Evolutionary conservation across 64 coral and sea anemone genomes (phyloP).

Genomic region (Pachyseris speciosa): DNA sequence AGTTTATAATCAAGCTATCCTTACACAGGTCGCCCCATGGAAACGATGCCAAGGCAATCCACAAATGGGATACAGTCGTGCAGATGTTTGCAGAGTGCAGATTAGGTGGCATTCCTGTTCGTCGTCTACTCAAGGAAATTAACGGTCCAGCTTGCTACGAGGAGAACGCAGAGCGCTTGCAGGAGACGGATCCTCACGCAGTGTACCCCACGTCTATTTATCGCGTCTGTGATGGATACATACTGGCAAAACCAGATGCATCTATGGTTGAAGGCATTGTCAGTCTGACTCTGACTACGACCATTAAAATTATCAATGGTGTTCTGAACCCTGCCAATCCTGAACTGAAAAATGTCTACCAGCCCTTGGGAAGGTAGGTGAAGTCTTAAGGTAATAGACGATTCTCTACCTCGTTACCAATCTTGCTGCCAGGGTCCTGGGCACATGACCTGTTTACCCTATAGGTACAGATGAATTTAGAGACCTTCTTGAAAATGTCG

Average conservation of each 20-base stretch:
- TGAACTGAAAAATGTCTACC: conserved; percentile 63
- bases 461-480: too few species aligned
- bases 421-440: background rate
- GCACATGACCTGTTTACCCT: too few species aligned
- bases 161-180: conserved; percentile 59
- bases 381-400: background rate
- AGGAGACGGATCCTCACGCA: conserved; percentile 69
- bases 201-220: conserved; percentile 85
- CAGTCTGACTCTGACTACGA: conserved; percentile 75
- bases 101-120: conserved; percentile 1
- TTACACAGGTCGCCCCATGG: background rate
- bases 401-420: background rate
- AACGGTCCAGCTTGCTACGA: conserved; percentile 28
- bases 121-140: conserved; percentile 46
- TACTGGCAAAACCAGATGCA: conserved; percentile 69
- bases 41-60: background rate
- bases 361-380: conserved; percentile 68
- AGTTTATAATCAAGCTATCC: background rate
- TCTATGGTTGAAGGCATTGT: conserved; percentile 72
- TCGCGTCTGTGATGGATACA: conserved; percentile 68
- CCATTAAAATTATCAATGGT: conserved; percentile 72
- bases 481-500: too few species aligned
- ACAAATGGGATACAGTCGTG: conserved; percentile 15
- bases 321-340: conserved; percentile 52
- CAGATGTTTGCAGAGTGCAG: conserved; percentile 4